Base-by-base conservation (phyloP, 2,888 invertebrate species). In the Cinara cedri region DNA sequence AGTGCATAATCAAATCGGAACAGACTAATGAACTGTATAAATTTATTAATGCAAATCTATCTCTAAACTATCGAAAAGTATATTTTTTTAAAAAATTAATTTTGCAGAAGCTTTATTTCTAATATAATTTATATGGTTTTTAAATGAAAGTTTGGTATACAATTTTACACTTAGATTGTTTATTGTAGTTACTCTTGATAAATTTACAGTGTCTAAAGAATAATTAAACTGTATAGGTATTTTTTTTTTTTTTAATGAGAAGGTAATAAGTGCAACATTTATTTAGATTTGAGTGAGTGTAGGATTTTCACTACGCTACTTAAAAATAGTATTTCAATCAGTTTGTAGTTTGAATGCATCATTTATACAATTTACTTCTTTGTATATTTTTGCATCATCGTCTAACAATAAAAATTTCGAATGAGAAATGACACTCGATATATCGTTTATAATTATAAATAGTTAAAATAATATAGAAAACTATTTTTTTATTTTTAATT, bases 401-500 rank as follows among this genome's bases (percentile, higher is more conserved):
- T 14, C 51, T 51, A 51, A 51, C n/a, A 51, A 51, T 51, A 54
- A 4, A 3, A 54, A n/a, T 54, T 54, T 54, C 16, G 54, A 54
- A 54, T 54, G 8, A 19, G 4, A 19, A 19, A 54, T n/a, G 8
- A 54, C 54, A 19, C n/a, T n/a, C 8, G 54, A 54, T 3, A 54
- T 54, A 54, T 54, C 54, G n/a, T 54, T 54, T 54, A 54, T 54
- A 19, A 54, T n/a, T n/a, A n/a, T n/a, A n/a, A n/a, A n/a, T n/a
- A n/a, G n/a, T n/a, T n/a, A n/a, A n/a, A n/a, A n/a, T n/a, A n/a
- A n/a, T n/a, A n/a, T n/a, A n/a, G n/a, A n/a, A n/a, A n/a, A n/a
- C n/a, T n/a, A n/a, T n/a, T n/a, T n/a, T n/a, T n/a, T n/a, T n/a
- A n/a, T n/a, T n/a, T n/a, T n/a, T n/a, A n/a, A n/a, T n/a, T n/a